These are phyloP conservation scores for Cliona cf. orientalis DNA, from an alignment of 37 sponge, comb jelly and placozoan species.

Conservation along the genomic window DNA sequence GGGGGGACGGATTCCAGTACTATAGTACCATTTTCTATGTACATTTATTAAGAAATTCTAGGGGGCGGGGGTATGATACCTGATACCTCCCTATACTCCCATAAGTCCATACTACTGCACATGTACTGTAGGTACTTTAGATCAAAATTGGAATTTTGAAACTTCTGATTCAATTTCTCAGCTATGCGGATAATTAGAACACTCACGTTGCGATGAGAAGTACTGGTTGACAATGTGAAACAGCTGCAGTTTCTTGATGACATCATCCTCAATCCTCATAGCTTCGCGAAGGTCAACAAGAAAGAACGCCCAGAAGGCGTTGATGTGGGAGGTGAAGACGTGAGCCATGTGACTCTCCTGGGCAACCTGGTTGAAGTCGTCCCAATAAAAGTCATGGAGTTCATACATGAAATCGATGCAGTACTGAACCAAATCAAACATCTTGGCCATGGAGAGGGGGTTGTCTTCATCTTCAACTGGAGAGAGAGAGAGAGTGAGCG, in stretches of 20 bases:
- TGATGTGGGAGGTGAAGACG: conserved; percentile 25
- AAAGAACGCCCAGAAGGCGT: conserved; percentile 68
- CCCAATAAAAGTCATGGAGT: conserved; percentile 59
- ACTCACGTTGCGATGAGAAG: conserved; percentile 56
- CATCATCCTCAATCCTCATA: conserved; percentile 4
- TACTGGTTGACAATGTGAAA: conserved; percentile 56
- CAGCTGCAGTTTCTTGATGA: conserved; percentile 44
- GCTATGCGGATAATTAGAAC: no score
- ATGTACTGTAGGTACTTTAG: no score
- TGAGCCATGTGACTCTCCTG: no score
- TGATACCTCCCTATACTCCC: no score
- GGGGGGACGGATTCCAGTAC: no score
- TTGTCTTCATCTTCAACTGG: neutral
- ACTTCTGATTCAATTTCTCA: no score
- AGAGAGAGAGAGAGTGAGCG: no score
- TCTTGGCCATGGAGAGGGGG: conserved; percentile 20
- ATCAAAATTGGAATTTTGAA: no score
- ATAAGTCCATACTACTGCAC: no score
- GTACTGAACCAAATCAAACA: conserved; percentile 29
- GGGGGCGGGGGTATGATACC: no score
- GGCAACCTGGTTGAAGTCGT: conserved; percentile 28
- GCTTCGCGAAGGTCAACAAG: conserved; percentile 43
- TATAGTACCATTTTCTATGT: no score
- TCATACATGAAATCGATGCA: conserved; percentile 73
- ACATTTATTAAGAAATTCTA: no score